Evolutionary conservation across 2,113 vertebrate species (phyloP), one percentile per base, ranked within the genome.

Genomic region (Gadus chalcogrammus): DNA sequence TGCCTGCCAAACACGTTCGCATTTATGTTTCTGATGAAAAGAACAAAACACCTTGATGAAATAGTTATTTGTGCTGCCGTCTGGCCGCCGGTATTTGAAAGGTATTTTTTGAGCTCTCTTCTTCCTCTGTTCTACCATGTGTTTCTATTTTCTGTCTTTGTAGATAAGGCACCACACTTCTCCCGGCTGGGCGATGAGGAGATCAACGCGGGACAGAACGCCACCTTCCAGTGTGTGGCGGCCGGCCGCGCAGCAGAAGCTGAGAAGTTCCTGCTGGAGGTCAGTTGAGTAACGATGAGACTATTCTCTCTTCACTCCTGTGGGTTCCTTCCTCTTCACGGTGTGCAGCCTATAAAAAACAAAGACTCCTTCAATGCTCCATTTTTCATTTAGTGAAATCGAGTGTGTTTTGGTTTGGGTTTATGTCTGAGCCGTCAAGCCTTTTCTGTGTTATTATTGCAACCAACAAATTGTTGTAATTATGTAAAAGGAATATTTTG

Each of bases 121-220:
- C 18, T 74, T 24, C 75, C 27, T 16, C 73, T 68, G 61, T 67
- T 56, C 79, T 71, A 89, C 48, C 52, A 4, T 71, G 62, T 78
- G 72, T 75, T 42, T 53, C 77, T 79, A 15, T 13, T 67, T 7
- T 28, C n/a, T 24, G 27, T 12, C 20, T 31, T n/a, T 71, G 75
- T 84, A 99, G 97, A 96, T 2, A 98, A 98, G 89, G 95, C 97
- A 0, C 96, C 97, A 0, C 96, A 99, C 79, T 99, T 99, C 88
- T 97, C 95, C 68, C 93, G 96, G 71, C 92, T 99, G 68, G 96
- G 95, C 0, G 96, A 99, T 0, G 96, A 98, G 88, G 97, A 99
- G 88, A 95, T 98, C 80, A 99, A 99, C 0, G 96, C 96, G 0
- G 97, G 95, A 65, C 97, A 99, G 85, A 99, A 99, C 0, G 96